These are phyloP conservation scores for Cheilosia pagana DNA, from an alignment of 2,888 invertebrate genomes.

Conservation along the genomic window DNA sequence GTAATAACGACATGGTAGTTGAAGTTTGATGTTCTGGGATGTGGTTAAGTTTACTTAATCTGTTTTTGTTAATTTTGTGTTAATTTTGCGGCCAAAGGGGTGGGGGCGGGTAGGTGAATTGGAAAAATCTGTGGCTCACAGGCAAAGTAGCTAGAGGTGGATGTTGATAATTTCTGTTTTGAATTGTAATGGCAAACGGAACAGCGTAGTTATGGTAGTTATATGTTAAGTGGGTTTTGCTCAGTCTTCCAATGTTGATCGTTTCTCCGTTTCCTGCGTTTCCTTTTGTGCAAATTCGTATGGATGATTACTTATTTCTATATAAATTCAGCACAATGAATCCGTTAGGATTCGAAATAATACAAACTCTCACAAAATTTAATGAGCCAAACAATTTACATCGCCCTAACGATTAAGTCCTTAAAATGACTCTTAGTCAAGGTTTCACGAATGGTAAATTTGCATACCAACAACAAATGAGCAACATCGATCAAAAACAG, in stretches of 20 bases:
- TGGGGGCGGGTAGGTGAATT: too few species aligned
- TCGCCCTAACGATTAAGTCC: too few species aligned
- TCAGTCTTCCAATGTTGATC: too few species aligned
- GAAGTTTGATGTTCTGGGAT: constrained; percentile 57
- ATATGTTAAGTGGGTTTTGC: constrained; percentile 1
- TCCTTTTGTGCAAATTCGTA: too few species aligned
- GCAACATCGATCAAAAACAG: background rate
- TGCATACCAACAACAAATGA: background rate
- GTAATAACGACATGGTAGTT: constrained; percentile 56
- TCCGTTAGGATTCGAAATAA: too few species aligned
- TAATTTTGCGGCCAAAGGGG: constrained; percentile 14
- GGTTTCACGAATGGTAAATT: too few species aligned
- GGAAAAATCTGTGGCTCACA: background rate
- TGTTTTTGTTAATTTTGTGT: constrained; percentile 61
- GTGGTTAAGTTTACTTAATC: constrained; percentile 67
- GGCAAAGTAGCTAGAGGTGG: background rate
- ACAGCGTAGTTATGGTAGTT: constrained; percentile 20
- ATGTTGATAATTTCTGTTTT: constrained; percentile 8
- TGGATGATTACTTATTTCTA: too few species aligned
- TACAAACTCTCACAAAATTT: too few species aligned
- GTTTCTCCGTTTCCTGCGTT: too few species aligned
- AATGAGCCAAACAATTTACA: too few species aligned
- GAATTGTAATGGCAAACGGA: constrained; percentile 20
- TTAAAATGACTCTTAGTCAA: too few species aligned
- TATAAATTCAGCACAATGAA: too few species aligned